These are phyloP conservation scores for Lysandra bellargus DNA, from an alignment of 2,888 invertebrate genomes.

Conservation along the genomic window DNA sequence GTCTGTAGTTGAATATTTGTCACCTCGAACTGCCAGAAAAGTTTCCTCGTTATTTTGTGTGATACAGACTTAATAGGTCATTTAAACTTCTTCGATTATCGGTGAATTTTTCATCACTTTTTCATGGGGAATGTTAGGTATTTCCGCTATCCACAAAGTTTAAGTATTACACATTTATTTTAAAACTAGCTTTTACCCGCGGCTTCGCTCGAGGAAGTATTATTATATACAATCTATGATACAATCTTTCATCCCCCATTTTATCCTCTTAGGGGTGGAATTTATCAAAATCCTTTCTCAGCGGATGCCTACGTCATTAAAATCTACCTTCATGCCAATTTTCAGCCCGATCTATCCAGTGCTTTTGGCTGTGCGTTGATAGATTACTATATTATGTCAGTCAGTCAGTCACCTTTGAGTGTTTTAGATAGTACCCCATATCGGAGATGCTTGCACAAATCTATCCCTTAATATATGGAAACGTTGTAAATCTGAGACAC, in stretches of 20 bases:
- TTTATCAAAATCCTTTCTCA: no score
- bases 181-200: not conserved
- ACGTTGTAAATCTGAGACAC: conserved; percentile 18
- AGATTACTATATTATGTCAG: no score
- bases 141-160: not conserved
- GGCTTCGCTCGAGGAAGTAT: no score
- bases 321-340: no score
- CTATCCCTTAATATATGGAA: not conserved
- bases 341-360: no score
- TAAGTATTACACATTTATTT: not conserved
- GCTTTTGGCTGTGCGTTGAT: no score
- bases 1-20: not conserved
- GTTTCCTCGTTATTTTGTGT: not conserved
- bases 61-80: not conserved
- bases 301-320: no score
- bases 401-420: no score
- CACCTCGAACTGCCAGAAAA: conserved; percentile 7
- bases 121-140: not conserved
- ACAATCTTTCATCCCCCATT: no score
- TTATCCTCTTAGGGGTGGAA: no score
- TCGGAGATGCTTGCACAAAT: not conserved
- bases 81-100: not conserved
- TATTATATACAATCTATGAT: no score
- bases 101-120: not conserved
- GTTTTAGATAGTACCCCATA: not conserved